Base-by-base conservation (phyloP, 1,140 invertebrate genomes). In the Hycleus cichorii region DNA sequence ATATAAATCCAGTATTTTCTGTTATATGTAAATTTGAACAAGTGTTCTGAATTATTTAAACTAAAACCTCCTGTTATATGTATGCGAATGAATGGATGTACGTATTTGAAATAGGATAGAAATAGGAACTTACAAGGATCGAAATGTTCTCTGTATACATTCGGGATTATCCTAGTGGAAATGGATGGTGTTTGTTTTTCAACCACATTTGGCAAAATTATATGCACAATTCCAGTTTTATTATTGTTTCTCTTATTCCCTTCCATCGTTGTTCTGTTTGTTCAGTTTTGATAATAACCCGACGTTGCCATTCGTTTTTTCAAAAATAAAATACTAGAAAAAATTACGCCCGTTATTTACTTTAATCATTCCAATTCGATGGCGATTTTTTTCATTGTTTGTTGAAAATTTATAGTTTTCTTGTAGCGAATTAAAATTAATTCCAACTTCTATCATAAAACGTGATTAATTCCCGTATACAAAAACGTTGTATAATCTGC, bases 1-100 rank as follows among this genome's bases (percentile, higher is more conserved):
- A 45, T 42, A 53, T 53, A 53, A 53, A 53, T 53, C 51, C 51
- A 46, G 25, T 11, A 46, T 45, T 53, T 45, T 24, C 42, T 53
- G 51, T 53, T 53, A 53, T 53, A 53, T 53, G 51, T 53, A 53
- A 53, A 53, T 53, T 53, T 53, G 45, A 53, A 53, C 51, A 53
- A 53, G 40, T 53, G 51, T 45, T 46, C 51, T 53, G 51, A 53
- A 53, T 53, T 53, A 53, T 53, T 53, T 53, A 53, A 38, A 32
- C 51, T 53, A 46, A 53, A 53, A 27, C 51, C 42, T 32, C 51
- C 44, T 46, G 18, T 44, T 52, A 46, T 42, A 53, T 45, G 46
- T 53, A 18, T 12, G 12, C 12, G 12, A 12, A 12, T 44, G 46
- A 45, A 53, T 45, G 51, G 51, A 45, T 27, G 51, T 5, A 10